Percentiles rank a stretch among this genome's conserved stretches.
Conservation (phyloP, 2,113 vertebrate species). For the Lynx canadensis region DNA sequence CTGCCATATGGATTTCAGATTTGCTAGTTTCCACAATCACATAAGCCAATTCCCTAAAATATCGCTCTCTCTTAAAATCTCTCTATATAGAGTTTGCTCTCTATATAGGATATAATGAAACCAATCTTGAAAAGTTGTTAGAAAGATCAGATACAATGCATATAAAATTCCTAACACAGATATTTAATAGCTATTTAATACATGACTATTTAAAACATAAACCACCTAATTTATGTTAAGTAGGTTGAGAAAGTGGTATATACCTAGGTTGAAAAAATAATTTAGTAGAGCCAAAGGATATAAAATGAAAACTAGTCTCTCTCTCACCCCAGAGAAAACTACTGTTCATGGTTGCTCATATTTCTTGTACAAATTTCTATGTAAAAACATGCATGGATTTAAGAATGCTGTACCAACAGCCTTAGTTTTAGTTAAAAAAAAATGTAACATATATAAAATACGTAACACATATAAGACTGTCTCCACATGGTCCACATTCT, state of each 20-base stretch:
- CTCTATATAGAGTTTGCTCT: background rate
- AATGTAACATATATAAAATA: background rate
- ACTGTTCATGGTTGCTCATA: background rate
- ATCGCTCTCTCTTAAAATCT: background rate
- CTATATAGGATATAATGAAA: background rate
- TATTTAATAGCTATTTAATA: background rate
- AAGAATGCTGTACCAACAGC: background rate
- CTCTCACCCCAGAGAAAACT: background rate
- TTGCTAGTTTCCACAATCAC: background rate
- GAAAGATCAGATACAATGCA: background rate
- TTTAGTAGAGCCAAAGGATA: background rate
- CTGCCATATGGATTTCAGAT: background rate
- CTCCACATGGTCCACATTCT: background rate
- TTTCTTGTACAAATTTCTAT: conserved; percentile 30
- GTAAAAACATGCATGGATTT: background rate
- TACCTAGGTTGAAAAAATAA: background rate
- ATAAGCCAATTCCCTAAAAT: background rate
- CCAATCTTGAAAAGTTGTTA: background rate
- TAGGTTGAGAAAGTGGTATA: background rate
- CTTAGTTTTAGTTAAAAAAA: background rate
- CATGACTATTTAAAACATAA: background rate
- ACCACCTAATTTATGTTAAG: background rate
- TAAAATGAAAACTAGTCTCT: conserved; percentile 16
- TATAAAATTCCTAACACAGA: background rate
- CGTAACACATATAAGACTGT: background rate